These are phyloP conservation scores for Achroia grisella DNA, from an alignment of 1,140 invertebrate genomes.

Conservation along the genomic window DNA sequence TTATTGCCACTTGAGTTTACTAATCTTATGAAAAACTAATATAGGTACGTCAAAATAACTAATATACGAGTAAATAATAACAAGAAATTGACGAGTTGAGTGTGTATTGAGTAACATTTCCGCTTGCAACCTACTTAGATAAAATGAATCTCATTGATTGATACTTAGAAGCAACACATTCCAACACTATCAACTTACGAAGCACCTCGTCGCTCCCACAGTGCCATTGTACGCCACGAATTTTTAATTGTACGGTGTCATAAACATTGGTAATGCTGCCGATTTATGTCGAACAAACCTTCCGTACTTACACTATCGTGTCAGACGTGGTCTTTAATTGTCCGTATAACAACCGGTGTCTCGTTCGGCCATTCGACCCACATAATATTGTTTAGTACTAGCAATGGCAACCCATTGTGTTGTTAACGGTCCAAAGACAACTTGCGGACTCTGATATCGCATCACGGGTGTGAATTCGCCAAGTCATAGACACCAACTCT, in stretches of 20 bases:
- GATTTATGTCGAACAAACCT: slow-evolving; percentile 16
- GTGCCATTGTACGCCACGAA: slow-evolving; percentile 7
- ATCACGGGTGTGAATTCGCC: slow-evolving; percentile 11
- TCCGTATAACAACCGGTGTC: slow-evolving; percentile 37
- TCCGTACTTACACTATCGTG: slow-evolving; percentile 19
- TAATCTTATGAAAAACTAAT: no score
- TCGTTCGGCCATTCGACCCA: slow-evolving; percentile 33
- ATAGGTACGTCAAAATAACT: no score
- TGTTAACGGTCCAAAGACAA: slow-evolving; percentile 39
- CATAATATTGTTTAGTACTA: slow-evolving; percentile 39
- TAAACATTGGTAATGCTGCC: slow-evolving; percentile 13
- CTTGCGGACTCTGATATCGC: slow-evolving; percentile 7
- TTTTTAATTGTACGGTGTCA: slow-evolving; percentile 22
- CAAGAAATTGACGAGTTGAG: slow-evolving; percentile 4
- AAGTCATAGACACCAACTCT: neutral
- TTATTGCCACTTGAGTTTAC: no score
- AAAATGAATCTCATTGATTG: slow-evolving; percentile 5
- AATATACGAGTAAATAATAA: no score
- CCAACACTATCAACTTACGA: slow-evolving; percentile 31
- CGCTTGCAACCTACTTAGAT: slow-evolving; percentile 36
- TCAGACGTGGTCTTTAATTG: slow-evolving; percentile 37
- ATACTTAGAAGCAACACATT: slow-evolving; percentile 17
- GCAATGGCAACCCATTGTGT: slow-evolving; percentile 27
- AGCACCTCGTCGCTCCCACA: slow-evolving; percentile 16
- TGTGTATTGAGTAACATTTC: slow-evolving; percentile 33